Conservation (phyloP, 2,113 vertebrate species). For the Raja brachyura region DNA sequence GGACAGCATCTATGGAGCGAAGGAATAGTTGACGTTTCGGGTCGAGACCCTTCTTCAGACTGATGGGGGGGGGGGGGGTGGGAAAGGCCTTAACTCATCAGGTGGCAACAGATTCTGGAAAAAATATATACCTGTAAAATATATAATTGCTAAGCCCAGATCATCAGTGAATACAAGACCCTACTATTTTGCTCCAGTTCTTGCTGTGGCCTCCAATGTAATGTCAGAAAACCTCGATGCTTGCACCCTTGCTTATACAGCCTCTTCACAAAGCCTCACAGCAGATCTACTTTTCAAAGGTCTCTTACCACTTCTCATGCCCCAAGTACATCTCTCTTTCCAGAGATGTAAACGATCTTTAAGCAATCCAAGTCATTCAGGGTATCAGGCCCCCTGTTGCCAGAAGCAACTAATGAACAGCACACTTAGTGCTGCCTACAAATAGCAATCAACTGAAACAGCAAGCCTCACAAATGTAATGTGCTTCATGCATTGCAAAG, state of each 20-base stretch:
- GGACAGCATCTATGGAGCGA: too few relatives aligned
- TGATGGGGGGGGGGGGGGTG: too few relatives aligned
- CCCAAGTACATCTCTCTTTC: not conserved
- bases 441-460: not conserved
- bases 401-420: not conserved
- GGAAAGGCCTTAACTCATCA: not conserved
- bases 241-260: not conserved
- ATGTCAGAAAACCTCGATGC: not conserved
- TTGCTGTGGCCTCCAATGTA: too few relatives aligned
- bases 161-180: not conserved
- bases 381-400: not conserved
- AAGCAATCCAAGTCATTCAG: not conserved
- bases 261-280: not conserved
- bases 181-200: too few relatives aligned
- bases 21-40: too few relatives aligned
- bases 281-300: not conserved
- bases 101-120: not conserved
- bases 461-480: not conserved
- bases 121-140: not conserved
- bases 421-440: not conserved
- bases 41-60: too few relatives aligned
- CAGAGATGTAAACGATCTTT: too few relatives aligned
- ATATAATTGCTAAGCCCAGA: not conserved
- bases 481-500: too few relatives aligned
- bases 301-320: not conserved